These are phyloP conservation scores for Sciurus niger DNA, from an alignment of 2,113 vertebrate genomes.

Conservation along the genomic window DNA sequence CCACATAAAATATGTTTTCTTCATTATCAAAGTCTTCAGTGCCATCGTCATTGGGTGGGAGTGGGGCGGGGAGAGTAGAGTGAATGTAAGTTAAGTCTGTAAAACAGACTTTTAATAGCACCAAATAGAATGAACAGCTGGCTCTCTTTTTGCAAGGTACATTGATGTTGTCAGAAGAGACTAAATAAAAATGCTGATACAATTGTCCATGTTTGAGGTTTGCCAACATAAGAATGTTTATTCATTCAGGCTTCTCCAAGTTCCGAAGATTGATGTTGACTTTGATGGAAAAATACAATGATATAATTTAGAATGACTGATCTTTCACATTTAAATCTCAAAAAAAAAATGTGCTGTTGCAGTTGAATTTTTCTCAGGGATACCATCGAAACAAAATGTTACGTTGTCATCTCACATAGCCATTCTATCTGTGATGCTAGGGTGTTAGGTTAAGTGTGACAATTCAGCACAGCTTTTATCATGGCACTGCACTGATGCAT, in stretches of 20 bases:
- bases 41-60: slow-evolving; percentile 49
- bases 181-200: neutral
- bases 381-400: slow-evolving; percentile 53
- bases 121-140: slow-evolving; percentile 75
- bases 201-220: slow-evolving; percentile 46
- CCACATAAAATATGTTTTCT: slow-evolving; percentile 88
- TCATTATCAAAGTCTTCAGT: slow-evolving; percentile 84
- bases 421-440: neutral
- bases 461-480: neutral
- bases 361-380: slow-evolving; percentile 57
- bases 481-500: neutral
- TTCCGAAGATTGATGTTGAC: neutral
- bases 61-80: neutral
- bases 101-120: slow-evolving; percentile 74
- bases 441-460: neutral
- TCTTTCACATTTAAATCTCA: neutral
- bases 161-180: slow-evolving; percentile 63
- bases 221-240: slow-evolving; percentile 55
- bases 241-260: slow-evolving; percentile 27
- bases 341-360: slow-evolving; percentile 9
- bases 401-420: slow-evolving; percentile 51
- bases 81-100: slow-evolving; percentile 70
- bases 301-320: neutral
- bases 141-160: slow-evolving; percentile 45
- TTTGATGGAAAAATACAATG: slow-evolving; percentile 5